Base-by-base conservation (phyloP, 1,140 invertebrate genomes). In the Drosophila ercepeae region DNA sequence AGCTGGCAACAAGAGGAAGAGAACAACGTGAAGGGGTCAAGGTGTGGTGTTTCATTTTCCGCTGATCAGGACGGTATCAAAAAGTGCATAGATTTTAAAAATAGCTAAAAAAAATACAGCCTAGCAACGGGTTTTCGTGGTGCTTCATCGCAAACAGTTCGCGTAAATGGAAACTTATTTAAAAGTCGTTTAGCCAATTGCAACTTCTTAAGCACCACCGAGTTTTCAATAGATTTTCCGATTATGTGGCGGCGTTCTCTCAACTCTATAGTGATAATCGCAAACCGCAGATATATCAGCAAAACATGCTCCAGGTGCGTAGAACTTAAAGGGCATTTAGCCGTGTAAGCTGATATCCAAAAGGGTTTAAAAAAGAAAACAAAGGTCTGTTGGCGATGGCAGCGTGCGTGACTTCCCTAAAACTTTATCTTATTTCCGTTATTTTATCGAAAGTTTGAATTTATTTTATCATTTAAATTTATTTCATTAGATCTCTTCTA, bases 1-100 rank as follows among this genome's bases (percentile, higher is more conserved):
- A 16, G 42, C 32, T 73, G 71, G 50, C 39, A 73, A 74, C 68
- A 48, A 34, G 44, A 60, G 14, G 14, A 34, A 57, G 39, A 25
- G 25, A 44, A 8, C 14, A 19, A 46, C 41, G 16, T n/a, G 27
- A 45, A 58, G 39, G 41, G 54, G n/a, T 60, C 23, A 41, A 49
- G 57, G 19, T 61, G 16, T 29, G 27, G 14, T 9, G 19, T 4
- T 42, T 9, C 4, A 51, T 25, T 51, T 50, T 14, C 11, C 16
- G 21, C 14, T 59, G 32, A 36, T 34, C 21, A n/a, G 23, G 16
- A 8, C n/a, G 42, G n/a, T 21, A n/a, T 23, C 9, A 11, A 42
- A 60, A 48, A 16, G 32, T 9, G 18, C n/a, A n/a, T n/a, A n/a
- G n/a, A n/a, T n/a, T n/a, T n/a, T 23, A 61, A 23, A n/a, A 11